phyloP scores from a whole-genome alignment of 2,113 vertebrate genomes.

The Columba janthina region DNA sequence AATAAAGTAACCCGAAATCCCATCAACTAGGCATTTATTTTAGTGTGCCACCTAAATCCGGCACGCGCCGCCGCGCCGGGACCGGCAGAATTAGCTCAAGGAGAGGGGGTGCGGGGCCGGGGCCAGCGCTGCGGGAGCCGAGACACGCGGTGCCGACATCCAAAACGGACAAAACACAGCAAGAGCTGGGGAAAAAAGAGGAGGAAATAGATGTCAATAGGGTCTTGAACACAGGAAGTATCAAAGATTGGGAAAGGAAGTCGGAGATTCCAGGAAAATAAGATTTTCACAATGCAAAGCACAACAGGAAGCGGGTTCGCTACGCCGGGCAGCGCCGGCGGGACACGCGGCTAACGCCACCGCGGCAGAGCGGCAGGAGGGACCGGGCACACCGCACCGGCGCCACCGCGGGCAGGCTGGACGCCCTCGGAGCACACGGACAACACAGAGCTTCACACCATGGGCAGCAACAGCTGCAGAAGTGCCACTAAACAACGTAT shows the following conservation, averaged over 20 bases:
- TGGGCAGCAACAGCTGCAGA: too few relatives aligned
- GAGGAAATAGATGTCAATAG: slow-evolving; percentile 48
- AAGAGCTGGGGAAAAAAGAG: neutral
- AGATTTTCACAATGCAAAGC: neutral
- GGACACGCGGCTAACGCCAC: too few relatives aligned
- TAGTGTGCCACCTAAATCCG: slow-evolving; percentile 31
- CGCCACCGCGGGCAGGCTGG: too few relatives aligned
- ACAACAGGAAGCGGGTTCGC: neutral
- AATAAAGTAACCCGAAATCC: neutral
- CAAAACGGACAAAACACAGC: neutral
- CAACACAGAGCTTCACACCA: too few relatives aligned
- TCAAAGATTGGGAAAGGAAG: slow-evolving; percentile 17
- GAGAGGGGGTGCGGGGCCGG: neutral
- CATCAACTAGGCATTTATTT: neutral
- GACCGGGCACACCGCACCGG: too few relatives aligned
- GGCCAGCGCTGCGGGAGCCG: neutral
- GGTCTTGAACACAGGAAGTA: neutral
- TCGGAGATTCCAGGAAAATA: neutral
- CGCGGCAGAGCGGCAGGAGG: too few relatives aligned
- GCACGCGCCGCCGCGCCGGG: neutral
- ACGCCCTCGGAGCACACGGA: too few relatives aligned
- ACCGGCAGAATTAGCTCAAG: slow-evolving; percentile 42
- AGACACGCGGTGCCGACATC: neutral
- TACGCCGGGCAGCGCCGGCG: too few relatives aligned
- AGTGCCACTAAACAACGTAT: accelerated